A percentile compares a stretch with the other conserved stretches of the same genome.
Conservation (phyloP, 1,140 invertebrate genomes). For the Drosophila trapezifrons region DNA sequence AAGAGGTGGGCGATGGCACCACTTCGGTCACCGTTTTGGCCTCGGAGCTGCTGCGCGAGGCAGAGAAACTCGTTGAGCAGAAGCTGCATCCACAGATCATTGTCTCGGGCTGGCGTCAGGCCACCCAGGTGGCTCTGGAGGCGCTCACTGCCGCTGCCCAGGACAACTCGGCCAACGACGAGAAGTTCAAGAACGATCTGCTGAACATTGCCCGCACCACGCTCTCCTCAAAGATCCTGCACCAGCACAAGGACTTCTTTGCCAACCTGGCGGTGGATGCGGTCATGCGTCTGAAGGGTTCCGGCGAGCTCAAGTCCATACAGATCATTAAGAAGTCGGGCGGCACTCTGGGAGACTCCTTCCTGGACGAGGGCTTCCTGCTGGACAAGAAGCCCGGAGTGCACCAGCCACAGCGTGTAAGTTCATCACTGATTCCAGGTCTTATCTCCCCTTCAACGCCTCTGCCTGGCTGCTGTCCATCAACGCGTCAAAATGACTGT, state of each 20-base stretch:
- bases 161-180: constrained; percentile 92
- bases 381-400: constrained; percentile 98
- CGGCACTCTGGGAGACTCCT: constrained; percentile 96
- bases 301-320: constrained; percentile 97
- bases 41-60: constrained; percentile 97
- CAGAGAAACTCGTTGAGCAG: constrained; percentile 96
- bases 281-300: constrained; percentile 96
- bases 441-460: neutral
- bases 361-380: constrained; percentile 98
- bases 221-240: constrained; percentile 98
- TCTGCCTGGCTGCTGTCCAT: constrained; percentile 36
- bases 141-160: constrained; percentile 91
- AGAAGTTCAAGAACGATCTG: constrained; percentile 94
- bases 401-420: constrained; percentile 91
- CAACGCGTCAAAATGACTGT: constrained; percentile 80
- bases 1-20: constrained; percentile 99
- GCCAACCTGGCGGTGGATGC: constrained; percentile 97
- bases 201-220: constrained; percentile 99
- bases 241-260: constrained; percentile 99
- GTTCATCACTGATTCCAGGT: constrained; percentile 8
- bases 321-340: constrained; percentile 99
- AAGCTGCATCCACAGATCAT: constrained; percentile 99
- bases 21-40: constrained; percentile 99
- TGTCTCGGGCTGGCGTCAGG: constrained; percentile 96
- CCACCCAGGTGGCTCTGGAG: constrained; percentile 91